Base-by-base conservation (phyloP, 2,888 invertebrate genomes). In the Drosophila pullipes region DNA sequence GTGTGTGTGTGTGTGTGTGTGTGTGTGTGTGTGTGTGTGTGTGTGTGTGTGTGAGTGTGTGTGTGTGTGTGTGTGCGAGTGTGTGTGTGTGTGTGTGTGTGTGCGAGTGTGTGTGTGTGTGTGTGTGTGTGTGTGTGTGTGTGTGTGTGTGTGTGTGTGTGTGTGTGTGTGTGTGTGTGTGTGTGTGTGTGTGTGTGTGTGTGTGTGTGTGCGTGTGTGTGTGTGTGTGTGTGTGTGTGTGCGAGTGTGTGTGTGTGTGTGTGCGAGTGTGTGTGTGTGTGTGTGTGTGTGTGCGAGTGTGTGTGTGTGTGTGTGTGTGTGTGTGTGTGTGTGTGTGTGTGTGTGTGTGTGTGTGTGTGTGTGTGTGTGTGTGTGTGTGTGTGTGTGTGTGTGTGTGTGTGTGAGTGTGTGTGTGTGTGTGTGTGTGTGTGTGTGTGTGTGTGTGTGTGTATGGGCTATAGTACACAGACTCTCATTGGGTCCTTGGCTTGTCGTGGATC, bases 401-500 rank as follows among this genome's bases (percentile, higher is more conserved):
- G n/a, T 41, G 41, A 1, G 22, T 1, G 22, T 22, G 22, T 22
- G 1, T 41, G 31, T 49, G 44, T 44, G 31, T 10, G 16, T 4
- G 16, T 10, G 18, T 30, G 10, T 37, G 33, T 37, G 39, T 11
- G n/a, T 41, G 41, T 41, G 31, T 49, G 44, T 44, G 31, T 10
- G 16, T 4, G 16, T 10, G 18, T 30, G 10, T 37, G 33, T 37
- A 18, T 65, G 22, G 16, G 11, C 44, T 54, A 44, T 67, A 73
- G 54, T 71, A 58, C 47, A 61, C 49, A 61, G 53, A 72, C 57
- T 31, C 61, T 31, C 13, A 49, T 62, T 57, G 81, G 78, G 81
- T 78, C 78, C 81, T 81, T 81, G 81, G 80, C 82, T 78, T 76
- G 65, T 67, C 71, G 53, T 74, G 70, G 62, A 72, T 65, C 72